A percentile compares a stretch with the other conserved stretches of the same genome.
These are phyloP conservation scores for Zaprionus lachaisei DNA, from an alignment of 1,140 invertebrate genomes.

Conservation along the genomic window DNA sequence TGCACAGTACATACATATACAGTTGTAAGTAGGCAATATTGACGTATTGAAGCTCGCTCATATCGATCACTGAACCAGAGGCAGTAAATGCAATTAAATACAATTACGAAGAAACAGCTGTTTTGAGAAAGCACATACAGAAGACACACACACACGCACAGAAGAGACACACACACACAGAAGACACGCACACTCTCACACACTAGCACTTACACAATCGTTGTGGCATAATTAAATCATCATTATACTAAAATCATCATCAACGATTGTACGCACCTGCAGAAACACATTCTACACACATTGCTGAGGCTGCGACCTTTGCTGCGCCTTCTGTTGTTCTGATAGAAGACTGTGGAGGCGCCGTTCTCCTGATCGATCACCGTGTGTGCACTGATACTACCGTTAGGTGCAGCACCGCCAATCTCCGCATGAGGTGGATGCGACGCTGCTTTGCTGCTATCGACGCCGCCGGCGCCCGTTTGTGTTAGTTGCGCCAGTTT, in stretches of 20 bases:
- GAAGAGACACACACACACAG: background rate
- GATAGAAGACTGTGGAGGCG: slow-evolving; percentile 79
- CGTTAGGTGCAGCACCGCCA: slow-evolving; percentile 30
- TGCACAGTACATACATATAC: background rate
- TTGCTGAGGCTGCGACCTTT: slow-evolving; percentile 75
- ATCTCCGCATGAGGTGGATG: slow-evolving; percentile 44
- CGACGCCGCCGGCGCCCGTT: slow-evolving; percentile 49
- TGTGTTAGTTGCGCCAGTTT: slow-evolving; percentile 82
- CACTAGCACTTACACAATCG: background rate
- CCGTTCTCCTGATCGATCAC: slow-evolving; percentile 77
- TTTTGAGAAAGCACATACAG: slow-evolving; percentile 8
- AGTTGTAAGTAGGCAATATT: background rate
- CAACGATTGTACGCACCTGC: slow-evolving; percentile 66
- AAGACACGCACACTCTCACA: background rate
- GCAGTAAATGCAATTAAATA: slow-evolving; percentile 19
- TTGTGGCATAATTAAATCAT: slow-evolving; percentile 1
- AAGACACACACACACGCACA: background rate
- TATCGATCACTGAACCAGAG: slow-evolving; percentile 24
- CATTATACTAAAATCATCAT: background rate
- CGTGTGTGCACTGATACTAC: slow-evolving; percentile 55
- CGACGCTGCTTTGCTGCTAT: slow-evolving; percentile 28
- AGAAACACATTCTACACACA: slow-evolving; percentile 78
- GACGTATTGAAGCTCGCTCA: slow-evolving; percentile 13
- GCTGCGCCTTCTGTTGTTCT: slow-evolving; percentile 78
- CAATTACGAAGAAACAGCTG: slow-evolving; percentile 31